Evolutionary conservation across 1,140 invertebrate species (phyloP), one percentile per base, ranked within the genome.

Genomic region (Hycleus cichorii): DNA sequence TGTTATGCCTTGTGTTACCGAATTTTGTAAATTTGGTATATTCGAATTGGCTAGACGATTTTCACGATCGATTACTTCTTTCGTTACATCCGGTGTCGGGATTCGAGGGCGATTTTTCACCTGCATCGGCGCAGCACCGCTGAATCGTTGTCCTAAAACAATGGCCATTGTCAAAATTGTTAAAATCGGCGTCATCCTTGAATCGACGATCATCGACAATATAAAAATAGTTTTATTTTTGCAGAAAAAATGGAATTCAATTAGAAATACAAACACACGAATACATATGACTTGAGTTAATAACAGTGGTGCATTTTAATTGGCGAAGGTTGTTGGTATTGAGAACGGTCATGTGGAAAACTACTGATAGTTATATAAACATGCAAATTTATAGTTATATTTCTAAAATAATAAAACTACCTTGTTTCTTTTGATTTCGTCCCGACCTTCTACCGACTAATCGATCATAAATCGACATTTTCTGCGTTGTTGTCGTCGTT

Each of bases 71-170:
- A 81, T 74, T 6, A 84, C 78, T 71, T 90, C 88, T 72, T 89
- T 90, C 9, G 87, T 84, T 1, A 90, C 88, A 70, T 92, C 90
- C 0, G 90, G 90, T 2, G 90, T 92, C 26, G 90, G 90, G 53
- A 93, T 91, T 44, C 90, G 79, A 1, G 90, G 89, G 47, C 89
- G 80, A 63, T 87, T 87, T 66, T 86, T 86, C 51, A 89, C 74
- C 9, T 83, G 80, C 55, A 82, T 78, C 11, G 84, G 82, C 3
- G 84, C 77, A 43, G 81, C 62, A 39, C 64, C 63, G 3, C 27
- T 55, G 2, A 55, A 39, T 55, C 27, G 44, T 39, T 42, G 38
- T 38, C 52, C 52, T 55, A 10, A 49, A 38, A 8, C 38, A 49
- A 49, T 38, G 4, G 12, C 18, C 8, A 18, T 24, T 47, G n/a